phyloP scores from a whole-genome alignment of 2,113 vertebrate species.

The Pao palembangensis region DNA sequence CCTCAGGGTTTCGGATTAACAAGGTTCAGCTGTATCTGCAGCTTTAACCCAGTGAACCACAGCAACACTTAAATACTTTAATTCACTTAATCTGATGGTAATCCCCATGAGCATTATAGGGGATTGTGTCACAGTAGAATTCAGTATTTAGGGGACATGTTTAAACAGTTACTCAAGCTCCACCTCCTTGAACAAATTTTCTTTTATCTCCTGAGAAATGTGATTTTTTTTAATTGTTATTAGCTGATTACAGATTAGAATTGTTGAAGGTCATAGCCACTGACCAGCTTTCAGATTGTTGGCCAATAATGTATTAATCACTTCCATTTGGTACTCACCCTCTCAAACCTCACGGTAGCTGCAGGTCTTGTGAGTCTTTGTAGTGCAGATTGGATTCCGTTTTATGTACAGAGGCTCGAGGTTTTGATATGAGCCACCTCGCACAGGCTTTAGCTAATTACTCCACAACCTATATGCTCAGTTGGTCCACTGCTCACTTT shows the following conservation, averaged over 20 bases:
- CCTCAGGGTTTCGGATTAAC: conserved; percentile 51
- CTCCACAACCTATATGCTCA: conserved; percentile 26
- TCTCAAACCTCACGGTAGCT: conserved; percentile 18
- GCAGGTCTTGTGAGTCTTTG: conserved; percentile 41
- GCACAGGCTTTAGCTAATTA: conserved; percentile 40
- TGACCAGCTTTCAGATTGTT: conserved; percentile 35
- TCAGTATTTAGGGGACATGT: conserved; percentile 56
- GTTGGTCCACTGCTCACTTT: conserved; percentile 27
- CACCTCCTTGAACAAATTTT: conserved; percentile 10
- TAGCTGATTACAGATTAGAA: conserved; percentile 39
- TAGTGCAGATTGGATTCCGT: conserved; percentile 35
- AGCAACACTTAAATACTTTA: conserved; percentile 69
- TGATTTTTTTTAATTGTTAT: not conserved
- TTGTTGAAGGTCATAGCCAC: conserved; percentile 22
- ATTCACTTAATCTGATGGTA: conserved; percentile 73
- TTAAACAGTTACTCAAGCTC: conserved; percentile 46
- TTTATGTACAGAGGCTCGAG: conserved; percentile 25
- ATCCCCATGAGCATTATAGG: conserved; percentile 63
- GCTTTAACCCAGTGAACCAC: conserved; percentile 65
- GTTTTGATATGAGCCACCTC: conserved; percentile 46
- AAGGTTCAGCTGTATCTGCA: conserved; percentile 46
- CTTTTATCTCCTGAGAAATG: conserved; percentile 52
- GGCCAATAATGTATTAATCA: conserved; percentile 47
- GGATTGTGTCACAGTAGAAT: conserved; percentile 65
- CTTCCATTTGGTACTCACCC: conserved; percentile 28